Evolutionary conservation across 2,113 vertebrate genomes (phyloP), one percentile per base, ranked within the genome.

Genomic region (Miniopterus natalensis): DNA sequence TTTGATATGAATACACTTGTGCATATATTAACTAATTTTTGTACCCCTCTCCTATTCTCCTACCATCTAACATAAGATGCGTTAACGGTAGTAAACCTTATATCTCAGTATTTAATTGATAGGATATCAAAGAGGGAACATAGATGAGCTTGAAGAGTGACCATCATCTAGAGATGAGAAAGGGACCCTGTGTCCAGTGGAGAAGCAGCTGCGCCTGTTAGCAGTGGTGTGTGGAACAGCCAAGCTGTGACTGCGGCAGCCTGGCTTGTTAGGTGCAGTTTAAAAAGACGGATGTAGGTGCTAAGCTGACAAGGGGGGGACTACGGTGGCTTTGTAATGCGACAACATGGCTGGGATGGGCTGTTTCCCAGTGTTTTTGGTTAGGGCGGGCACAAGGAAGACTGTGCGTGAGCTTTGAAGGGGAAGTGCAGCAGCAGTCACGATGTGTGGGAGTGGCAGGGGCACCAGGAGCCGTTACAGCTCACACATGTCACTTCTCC

Each of bases 401-500:
- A 21, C 14, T 53, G 9, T 6, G 20, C 36, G 0, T 29, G 47
- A 2, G 10, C 23, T 49, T 21, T 5, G 15, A 21, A 71, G 27
- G 18, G 2, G 18, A 45, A 55, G 63, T 5, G 7, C 36, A 55
- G 11, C 11, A 17, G 3, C 27, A 36, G 10, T 12, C 14, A 17
- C 4, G 10, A 3, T n/a, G 1, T n/a, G 25, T 51, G 20, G 57
- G 51, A 40, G 57, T 17, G 8, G 36, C 25, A 31, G 40, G 57
- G 59, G 3, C 20, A 31, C 11, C 20, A 31, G 53, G 47, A 11
- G 2, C 9, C 8, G 36, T 5, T 1, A 36, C 49, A 27, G 13
- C 4, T 29, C 63, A 47, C 23, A 31, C 11, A 0, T 11, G 4
- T 79, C 59, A 2, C 8, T 3, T 1, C 1, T 3, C 53, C 42